Evolutionary conservation across 2,888 invertebrate species (phyloP).

Genomic region (Subacronicta megacephala): DNA sequence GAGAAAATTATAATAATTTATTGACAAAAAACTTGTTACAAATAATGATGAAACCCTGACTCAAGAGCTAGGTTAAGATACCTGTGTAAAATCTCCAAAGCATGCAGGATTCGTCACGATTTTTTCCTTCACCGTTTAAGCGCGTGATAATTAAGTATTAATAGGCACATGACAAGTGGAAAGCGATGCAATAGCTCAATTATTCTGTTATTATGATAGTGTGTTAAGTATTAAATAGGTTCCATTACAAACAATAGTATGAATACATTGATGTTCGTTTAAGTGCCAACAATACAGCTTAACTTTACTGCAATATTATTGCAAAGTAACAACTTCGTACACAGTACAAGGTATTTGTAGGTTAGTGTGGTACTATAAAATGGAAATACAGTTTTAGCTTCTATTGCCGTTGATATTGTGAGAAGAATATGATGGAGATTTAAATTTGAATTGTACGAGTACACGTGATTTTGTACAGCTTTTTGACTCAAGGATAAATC

Average conservation of each 20-base stretch:
- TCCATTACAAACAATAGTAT: conserved; percentile 7
- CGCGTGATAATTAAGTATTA: too few relatives aligned
- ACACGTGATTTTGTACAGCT: too few relatives aligned
- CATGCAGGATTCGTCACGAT: too few relatives aligned
- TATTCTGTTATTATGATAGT: conserved; percentile 17
- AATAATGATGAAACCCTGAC: too few relatives aligned
- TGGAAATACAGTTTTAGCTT: neutral
- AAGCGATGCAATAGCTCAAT: conserved; percentile 1
- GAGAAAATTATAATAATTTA: too few relatives aligned
- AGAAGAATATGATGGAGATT: neutral
- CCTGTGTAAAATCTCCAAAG: too few relatives aligned
- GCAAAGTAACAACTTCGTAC: conserved; percentile 18
- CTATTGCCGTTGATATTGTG: neutral
- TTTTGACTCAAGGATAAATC: too few relatives aligned
- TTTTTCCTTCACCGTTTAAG: too few relatives aligned
- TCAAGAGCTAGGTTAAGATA: too few relatives aligned
- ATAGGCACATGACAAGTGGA: too few relatives aligned
- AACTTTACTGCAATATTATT: conserved; percentile 25
- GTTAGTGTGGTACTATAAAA: conserved; percentile 14
- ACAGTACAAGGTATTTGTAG: conserved; percentile 7
- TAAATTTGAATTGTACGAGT: too few relatives aligned
- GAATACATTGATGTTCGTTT: conserved; percentile 18
- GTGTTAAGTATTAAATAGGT: conserved; percentile 19
- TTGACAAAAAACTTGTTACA: too few relatives aligned
- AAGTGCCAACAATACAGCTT: conserved; percentile 19